Evolutionary conservation across 2,888 invertebrate genomes (phyloP), one percentile per base, ranked within the genome.

Genomic region (Rapana venosa): DNA sequence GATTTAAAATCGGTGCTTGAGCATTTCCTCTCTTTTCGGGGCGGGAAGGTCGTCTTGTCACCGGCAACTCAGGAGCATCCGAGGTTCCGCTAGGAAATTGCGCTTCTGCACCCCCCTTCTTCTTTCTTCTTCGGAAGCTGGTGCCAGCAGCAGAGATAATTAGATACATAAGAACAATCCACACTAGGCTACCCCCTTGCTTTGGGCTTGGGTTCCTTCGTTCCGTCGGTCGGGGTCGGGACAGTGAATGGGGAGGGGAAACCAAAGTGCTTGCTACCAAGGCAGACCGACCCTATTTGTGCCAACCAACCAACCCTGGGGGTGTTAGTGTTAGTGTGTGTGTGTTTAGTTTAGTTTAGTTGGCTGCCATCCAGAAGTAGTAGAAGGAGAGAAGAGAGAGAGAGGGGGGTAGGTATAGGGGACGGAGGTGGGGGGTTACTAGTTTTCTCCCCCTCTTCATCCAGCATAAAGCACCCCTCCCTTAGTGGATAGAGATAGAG

Each of bases 81-180:
- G 88, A 91, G 85, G 93, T 94, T 94, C 94, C 94, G 94, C 91
- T 90, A 93, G 93, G 94, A 94, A 94, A 94, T 94, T 94, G 93
- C 92, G 93, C 92, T 92, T 93, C 92, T 87, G n/a, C n/a, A n/a
- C n/a, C n/a, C n/a, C n/a, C n/a, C n/a, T n/a, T n/a, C 92, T 92
- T 93, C 92, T 87, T 8, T 92, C 92, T 91, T 92, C 91, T 92
- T 93, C 94, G 94, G 93, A 94, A 93, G 92, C 92, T 2, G 90
- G 90, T 90, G 92, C 92, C 92, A 92, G 92, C 90, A 92, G 92
- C 91, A 83, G 92, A 92, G 85, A 94, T 94, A 94, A 94, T 93
- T 93, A 93, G 92, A 93, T 89, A 92, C 92, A 93, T 92, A 92
- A 91, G 90, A 90, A 91, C 92, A 91, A 91, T 90, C 88, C 81